Evolutionary conservation across 1,140 invertebrate genomes (phyloP).

Genomic region (Drosophila gunungcola): DNA sequence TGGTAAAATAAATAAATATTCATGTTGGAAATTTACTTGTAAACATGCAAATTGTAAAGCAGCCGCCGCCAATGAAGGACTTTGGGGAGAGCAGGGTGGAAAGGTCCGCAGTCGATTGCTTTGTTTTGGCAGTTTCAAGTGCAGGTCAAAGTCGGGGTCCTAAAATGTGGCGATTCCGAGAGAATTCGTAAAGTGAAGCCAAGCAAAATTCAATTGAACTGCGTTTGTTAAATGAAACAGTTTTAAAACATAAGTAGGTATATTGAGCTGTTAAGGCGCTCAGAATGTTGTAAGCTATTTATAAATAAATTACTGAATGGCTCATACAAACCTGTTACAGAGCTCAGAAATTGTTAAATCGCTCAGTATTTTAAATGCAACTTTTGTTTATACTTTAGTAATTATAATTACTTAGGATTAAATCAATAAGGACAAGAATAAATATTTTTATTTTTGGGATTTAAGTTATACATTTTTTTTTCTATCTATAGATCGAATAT

Average conservation of each 20-base stretch:
- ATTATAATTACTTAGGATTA: no score
- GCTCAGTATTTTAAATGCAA: no score
- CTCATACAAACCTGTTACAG: no score
- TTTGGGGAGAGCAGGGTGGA: slow-evolving; percentile 6
- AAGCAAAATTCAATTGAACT: slow-evolving; percentile 4
- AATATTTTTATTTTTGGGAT: no score
- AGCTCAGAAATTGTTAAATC: no score
- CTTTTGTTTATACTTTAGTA: no score
- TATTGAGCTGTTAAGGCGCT: neutral
- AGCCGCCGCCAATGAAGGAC: slow-evolving; percentile 34
- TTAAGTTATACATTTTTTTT: no score
- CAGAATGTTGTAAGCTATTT: no score
- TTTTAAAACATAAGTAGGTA: neutral
- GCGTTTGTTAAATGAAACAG: neutral
- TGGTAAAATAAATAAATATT: slow-evolving; percentile 64
- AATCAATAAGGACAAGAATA: no score
- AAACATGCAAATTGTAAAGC: slow-evolving; percentile 60
- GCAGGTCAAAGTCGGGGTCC: slow-evolving; percentile 47
- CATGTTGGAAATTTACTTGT: slow-evolving; percentile 51
- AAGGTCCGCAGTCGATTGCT: slow-evolving; percentile 9
- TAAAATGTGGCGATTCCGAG: slow-evolving; percentile 30
- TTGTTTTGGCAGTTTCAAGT: slow-evolving; percentile 43
- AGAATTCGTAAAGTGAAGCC: neutral
- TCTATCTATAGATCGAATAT: slow-evolving; percentile 2
- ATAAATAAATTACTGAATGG: no score